Conservation (phyloP, 2,113 vertebrate genomes). For the Actenoides hombroni region DNA sequence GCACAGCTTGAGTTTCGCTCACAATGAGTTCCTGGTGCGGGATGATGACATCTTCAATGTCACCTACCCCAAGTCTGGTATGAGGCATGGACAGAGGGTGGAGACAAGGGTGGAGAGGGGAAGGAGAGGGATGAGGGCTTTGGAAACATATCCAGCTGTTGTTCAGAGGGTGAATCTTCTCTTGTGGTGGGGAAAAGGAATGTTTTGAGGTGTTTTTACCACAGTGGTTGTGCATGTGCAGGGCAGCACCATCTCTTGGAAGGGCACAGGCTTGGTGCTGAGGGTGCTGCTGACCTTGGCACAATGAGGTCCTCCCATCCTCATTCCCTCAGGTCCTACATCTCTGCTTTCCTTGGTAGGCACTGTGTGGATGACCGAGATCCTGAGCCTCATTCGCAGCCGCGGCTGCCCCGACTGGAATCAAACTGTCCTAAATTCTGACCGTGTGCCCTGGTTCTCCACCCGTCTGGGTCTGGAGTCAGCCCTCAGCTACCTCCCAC, state of each 20-base stretch:
- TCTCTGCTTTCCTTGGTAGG: background rate
- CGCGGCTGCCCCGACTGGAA: background rate
- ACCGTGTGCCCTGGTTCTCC: background rate
- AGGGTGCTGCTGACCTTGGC: background rate
- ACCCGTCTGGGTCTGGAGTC: background rate
- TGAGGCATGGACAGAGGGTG: background rate
- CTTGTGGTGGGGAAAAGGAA: background rate
- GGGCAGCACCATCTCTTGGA: background rate
- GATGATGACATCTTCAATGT: background rate
- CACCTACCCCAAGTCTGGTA: conserved; percentile 34
- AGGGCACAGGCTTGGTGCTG: background rate
- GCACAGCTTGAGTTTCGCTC: background rate
- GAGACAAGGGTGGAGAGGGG: background rate
- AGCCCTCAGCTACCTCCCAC: conserved; percentile 22
- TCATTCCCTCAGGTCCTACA: background rate
- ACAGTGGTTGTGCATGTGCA: background rate
- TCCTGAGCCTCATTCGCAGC: background rate
- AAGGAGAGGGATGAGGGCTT: background rate
- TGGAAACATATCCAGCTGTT: background rate
- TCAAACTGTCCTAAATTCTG: background rate
- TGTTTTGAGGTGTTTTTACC: background rate
- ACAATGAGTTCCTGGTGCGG: conserved; percentile 5
- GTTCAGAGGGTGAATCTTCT: background rate
- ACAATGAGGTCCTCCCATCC: background rate
- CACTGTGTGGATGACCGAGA: background rate